Base-by-base conservation (phyloP, 2,888 invertebrate genomes). In the Hesperia comma region DNA sequence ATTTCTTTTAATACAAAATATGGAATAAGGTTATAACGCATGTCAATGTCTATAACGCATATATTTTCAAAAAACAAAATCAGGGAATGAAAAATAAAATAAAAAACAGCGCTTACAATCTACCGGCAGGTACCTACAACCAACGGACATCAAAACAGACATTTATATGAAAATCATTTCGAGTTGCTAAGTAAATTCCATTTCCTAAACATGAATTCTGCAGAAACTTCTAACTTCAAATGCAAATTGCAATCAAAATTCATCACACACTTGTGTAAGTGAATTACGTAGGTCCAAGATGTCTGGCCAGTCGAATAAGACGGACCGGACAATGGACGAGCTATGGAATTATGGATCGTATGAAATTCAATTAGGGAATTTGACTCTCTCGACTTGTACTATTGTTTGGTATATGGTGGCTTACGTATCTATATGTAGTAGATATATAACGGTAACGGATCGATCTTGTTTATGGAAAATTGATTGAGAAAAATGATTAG, bases 211-310 rank as follows among this genome's bases (percentile, higher is more conserved):
- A 55, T 19, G 41, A 55, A 55, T 46, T 33, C 61, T 21, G 61
- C 12, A 37, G 32, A 32, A 51, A 61, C 33, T 55, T 46, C 55
- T 26, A 33, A 41, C 41, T 37, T n/a, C 67, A 43, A 72, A 76
- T 72, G 72, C 72, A 74, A 75, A 75, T 75, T 71, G 64, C 69
- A 73, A 72, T 72, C 71, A 73, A 69, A 76, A 73, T 76, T 74
- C 73, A 75, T 74, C 74, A 77, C 75, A 77, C 71, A 75, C 75
- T 72, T 66, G 54, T 71, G 73, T 76, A 76, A 77, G 68, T 76
- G 69, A 73, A 73, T 76, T 76, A 75, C 61, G 68, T 21, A 60
- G 70, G 72, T 72, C 69, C 72, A 74, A 74, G 75, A 70, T 69
- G 74, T 71, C 75, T 67, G 70, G 60, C 19, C 54, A 40, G 62